Evolutionary conservation across 2,113 vertebrate genomes (phyloP), one percentile per base, ranked within the genome.

Genomic region (Paralichthys olivaceus): DNA sequence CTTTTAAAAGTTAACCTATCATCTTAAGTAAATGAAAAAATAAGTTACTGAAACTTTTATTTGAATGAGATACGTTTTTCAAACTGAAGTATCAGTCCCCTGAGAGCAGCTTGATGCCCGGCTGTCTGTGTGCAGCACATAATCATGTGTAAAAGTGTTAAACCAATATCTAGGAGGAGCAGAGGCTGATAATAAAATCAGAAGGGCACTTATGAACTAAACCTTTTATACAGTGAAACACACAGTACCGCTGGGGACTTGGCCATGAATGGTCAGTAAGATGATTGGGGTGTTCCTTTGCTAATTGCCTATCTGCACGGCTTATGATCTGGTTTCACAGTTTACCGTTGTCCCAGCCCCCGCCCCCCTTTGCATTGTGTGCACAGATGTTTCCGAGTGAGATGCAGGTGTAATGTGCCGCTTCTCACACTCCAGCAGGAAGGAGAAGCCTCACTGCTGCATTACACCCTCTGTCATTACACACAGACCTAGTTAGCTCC

Each of bases 381-480:
- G 78, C 82, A 80, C 91, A 91, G 90, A 91, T 92, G 89, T 91
- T 90, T 88, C 80, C 65, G 77, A 53, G 86, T 22, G 13, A 81
- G 72, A 22, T 51, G 87, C 91, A 91, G 87, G 91, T 93, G 89
- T 87, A 72, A 74, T 64, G 73, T 75, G 9, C 61, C 54, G 70
- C 62, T 79, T 78, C 77, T 86, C 69, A 34, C 77, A 75, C 83
- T 75, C 75, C 75, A 75, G 82, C 89, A 90, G 85, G 88, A 91
- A 89, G 69, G 79, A 86, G 79, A 82, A 75, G 69, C 74, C 83
- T 26, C 56, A 60, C 79, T 81, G 82, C 88, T 84, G 77, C 37
- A 13, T 40, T 13, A 40, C 72, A 66, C 63, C 19, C 73, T 51
- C 69, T 68, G 84, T 66, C 7, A 25, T 82, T 43, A 67, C 64